Evolutionary conservation across 2,888 invertebrate genomes (phyloP), one percentile per base, ranked within the genome.

Genomic region (Lepas anatifera): DNA sequence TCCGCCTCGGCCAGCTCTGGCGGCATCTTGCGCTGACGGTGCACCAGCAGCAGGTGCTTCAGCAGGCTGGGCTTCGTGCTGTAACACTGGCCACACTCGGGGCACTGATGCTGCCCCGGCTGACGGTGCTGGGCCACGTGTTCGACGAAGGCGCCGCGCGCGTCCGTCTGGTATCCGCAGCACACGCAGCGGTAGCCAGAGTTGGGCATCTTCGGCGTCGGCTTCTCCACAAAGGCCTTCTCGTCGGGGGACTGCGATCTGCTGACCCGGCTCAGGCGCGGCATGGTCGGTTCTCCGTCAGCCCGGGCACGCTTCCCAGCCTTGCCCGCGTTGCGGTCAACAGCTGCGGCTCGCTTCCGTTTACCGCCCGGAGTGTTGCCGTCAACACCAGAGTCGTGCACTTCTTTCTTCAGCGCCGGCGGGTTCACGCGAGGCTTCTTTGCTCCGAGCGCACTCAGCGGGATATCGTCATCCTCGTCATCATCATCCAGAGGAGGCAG

Each of bases 81-180:
- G 41, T 66, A 66, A 18, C 66, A 66, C 66, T 66, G 66, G 39
- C 66, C 66, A 18, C 66, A 66, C 66, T 66, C 66, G 39, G 41
- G 39, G 8, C 66, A 66, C 66, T 66, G 66, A 27, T 66, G 66
- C 66, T 66, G 66, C 25, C 66, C 32, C 25, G 35, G 25, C 66
- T 39, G 66, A n/a, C 66, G 66, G 27, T 66, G 66, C 39, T 32
- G 66, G 13, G n/a, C n/a, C 39, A 66, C 66, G 39, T 66, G 66
- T 39, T 37, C 66, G 39, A 66, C 66, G 16, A 66, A 66, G 16
- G n/a, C 39, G 25, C 39, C 66, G 39, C 66, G 66, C 39, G 22
- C 66, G 39, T 41, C 66, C 11, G 39, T 66, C 66, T 66, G 39
- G 11, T 39, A 39, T 11, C 39, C 39, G 27, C 66, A 66, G 66